Evolutionary conservation across 2,888 invertebrate genomes (phyloP).

Genomic region (Caenorhabditis sp.): DNA sequence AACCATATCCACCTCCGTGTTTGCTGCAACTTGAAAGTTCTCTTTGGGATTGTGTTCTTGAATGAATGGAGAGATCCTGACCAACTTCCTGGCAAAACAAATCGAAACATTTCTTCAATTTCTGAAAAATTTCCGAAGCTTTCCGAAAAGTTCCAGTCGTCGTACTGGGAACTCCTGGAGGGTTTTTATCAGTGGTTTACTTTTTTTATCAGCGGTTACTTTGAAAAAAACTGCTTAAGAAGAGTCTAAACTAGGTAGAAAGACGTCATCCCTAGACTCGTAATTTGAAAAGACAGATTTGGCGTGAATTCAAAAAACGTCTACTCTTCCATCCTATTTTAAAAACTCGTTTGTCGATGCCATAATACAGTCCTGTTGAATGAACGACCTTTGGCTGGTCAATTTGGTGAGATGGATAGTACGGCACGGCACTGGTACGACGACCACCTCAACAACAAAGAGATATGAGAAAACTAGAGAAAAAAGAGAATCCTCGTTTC

Average conservation of each 20-base stretch:
- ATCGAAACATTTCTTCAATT: too few species aligned
- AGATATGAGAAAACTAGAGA: constrained; percentile 9
- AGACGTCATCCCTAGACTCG: constrained; percentile 3
- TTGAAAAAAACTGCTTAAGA: too few species aligned
- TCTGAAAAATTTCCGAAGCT: not conserved
- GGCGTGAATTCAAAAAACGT: constrained; percentile 28
- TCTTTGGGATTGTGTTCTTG: too few species aligned
- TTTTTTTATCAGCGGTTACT: too few species aligned
- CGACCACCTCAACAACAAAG: constrained; percentile 56
- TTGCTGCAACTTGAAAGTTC: constrained; percentile 64
- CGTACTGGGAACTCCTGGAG: too few species aligned
- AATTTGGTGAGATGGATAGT: constrained; percentile 51
- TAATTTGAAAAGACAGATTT: constrained; percentile 16
- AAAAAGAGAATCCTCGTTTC: not conserved
- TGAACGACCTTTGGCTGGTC: constrained; percentile 61
- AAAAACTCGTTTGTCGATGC: constrained; percentile 21
- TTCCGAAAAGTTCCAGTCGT: too few species aligned
- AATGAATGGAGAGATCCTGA: constrained; percentile 13
- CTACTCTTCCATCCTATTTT: not conserved
- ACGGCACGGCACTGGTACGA: constrained; percentile 57
- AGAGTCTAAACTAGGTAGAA: too few species aligned
- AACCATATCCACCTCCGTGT: constrained; percentile 53
- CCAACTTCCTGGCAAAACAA: not conserved
- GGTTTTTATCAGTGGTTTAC: too few species aligned
- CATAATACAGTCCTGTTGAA: constrained; percentile 40